phyloP scores from a whole-genome alignment of 1,140 invertebrate species.

The Bombus vancouverensis region DNA sequence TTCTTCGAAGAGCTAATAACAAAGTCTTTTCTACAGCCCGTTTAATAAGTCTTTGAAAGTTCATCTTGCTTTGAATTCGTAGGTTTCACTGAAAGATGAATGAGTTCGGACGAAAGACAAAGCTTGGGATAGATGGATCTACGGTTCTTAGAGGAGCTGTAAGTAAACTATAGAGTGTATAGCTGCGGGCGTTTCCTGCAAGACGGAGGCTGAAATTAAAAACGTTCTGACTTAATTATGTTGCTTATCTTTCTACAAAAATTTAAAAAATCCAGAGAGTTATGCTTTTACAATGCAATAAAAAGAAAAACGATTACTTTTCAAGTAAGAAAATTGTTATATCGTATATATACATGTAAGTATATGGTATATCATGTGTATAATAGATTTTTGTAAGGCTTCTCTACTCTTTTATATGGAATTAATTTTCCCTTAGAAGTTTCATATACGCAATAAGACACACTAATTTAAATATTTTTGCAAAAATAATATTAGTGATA shows the following conservation, averaged over 20 bases:
- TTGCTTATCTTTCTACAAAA: neutral
- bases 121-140: conserved; percentile 14
- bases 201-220: conserved; percentile 5
- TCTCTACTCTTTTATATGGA: too few relatives aligned
- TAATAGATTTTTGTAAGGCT: too few relatives aligned
- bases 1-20: conserved; percentile 3
- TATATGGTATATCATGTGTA: too few relatives aligned
- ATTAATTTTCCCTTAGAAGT: too few relatives aligned
- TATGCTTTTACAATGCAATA: neutral
- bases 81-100: neutral
- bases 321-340: neutral
- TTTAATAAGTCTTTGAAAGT: conserved; percentile 24
- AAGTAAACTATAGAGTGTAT: neutral
- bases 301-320: neutral
- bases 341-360: too few relatives aligned
- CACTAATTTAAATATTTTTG: neutral
- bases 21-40: neutral
- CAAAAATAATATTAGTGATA: neutral
- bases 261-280: neutral
- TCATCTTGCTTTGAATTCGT: conserved; percentile 11
- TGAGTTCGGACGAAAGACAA: conserved; percentile 11
- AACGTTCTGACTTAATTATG: neutral
- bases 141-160: conserved; percentile 6
- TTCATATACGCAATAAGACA: neutral
- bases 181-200: neutral